Conservation (phyloP, 2,888 invertebrate species). For the Suillia variegata region DNA sequence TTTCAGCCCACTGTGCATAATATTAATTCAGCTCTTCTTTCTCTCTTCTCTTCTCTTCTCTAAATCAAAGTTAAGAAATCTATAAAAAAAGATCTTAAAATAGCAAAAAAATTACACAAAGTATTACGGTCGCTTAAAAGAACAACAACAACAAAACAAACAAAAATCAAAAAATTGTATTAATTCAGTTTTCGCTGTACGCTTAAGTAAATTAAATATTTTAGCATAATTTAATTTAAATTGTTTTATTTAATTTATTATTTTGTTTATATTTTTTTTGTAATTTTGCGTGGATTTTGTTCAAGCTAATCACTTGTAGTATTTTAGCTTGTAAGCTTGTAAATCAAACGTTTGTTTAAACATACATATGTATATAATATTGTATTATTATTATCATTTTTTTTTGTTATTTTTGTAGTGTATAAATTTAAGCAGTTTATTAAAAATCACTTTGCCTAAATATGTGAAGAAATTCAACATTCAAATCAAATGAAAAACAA, state of each 20-base stretch:
- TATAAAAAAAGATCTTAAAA: too few species aligned
- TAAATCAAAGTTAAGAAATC: too few species aligned
- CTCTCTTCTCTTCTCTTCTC: not conserved
- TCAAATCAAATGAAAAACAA: not conserved
- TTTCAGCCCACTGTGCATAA: not conserved
- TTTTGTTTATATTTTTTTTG: too few species aligned
- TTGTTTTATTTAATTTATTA: constrained; percentile 5
- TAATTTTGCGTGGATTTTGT: too few species aligned
- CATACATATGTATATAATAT: not conserved
- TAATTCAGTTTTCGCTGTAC: not conserved
- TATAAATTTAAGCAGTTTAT: not conserved
- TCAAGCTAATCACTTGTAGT: not conserved
- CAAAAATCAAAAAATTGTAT: not conserved
- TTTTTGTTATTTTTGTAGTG: constrained; percentile 5
- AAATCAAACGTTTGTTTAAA: too few species aligned
- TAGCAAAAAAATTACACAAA: constrained; percentile 1
- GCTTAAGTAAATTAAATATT: constrained; percentile 22
- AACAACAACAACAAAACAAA: too few species aligned
- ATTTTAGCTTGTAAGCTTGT: not conserved
- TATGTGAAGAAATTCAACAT: too few species aligned
- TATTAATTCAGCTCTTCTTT: not conserved
- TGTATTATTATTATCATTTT: not conserved
- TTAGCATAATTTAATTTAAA: constrained; percentile 21
- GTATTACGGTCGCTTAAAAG: too few species aligned
- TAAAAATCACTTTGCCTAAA: not conserved